These are phyloP conservation scores for Ailurus styani DNA, from an alignment of 2,113 vertebrate genomes.

Conservation along the genomic window DNA sequence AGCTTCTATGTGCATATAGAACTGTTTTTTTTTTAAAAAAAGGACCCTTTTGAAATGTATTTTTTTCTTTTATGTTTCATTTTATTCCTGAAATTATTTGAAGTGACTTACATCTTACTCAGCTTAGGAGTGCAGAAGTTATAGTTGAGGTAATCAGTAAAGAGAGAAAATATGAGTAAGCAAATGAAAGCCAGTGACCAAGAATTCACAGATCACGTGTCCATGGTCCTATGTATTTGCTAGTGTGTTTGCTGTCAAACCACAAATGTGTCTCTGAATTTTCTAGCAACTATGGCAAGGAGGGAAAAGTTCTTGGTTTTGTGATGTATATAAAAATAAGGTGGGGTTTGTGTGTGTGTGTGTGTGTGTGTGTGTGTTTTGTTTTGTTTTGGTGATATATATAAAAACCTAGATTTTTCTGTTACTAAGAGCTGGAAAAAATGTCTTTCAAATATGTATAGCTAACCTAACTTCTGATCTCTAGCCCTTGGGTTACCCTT, in stretches of 20 bases:
- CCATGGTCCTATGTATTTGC: neutral
- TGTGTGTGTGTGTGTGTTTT: no score
- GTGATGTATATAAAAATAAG: neutral
- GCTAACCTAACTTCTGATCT: neutral
- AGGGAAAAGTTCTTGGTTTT: neutral
- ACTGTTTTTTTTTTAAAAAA: neutral
- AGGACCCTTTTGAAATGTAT: neutral
- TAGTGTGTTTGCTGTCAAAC: neutral
- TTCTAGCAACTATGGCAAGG: neutral
- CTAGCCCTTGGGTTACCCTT: neutral
- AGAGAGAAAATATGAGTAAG: slow-evolving; percentile 8
- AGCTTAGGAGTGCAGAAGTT: neutral
- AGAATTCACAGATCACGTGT: neutral
- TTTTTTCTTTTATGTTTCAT: slow-evolving; percentile 10
- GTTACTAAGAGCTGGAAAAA: neutral
- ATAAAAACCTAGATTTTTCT: neutral
- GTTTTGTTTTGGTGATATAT: neutral
- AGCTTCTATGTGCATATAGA: slow-evolving; percentile 2
- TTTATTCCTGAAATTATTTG: slow-evolving; percentile 25
- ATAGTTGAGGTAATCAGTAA: neutral
- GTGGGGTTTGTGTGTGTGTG: no score
- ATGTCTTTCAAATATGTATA: neutral
- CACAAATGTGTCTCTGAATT: neutral
- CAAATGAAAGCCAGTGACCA: neutral
- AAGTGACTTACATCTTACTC: neutral